These are phyloP conservation scores for Cyclophora punctaria DNA, from an alignment of 2,888 invertebrate genomes.

Conservation along the genomic window DNA sequence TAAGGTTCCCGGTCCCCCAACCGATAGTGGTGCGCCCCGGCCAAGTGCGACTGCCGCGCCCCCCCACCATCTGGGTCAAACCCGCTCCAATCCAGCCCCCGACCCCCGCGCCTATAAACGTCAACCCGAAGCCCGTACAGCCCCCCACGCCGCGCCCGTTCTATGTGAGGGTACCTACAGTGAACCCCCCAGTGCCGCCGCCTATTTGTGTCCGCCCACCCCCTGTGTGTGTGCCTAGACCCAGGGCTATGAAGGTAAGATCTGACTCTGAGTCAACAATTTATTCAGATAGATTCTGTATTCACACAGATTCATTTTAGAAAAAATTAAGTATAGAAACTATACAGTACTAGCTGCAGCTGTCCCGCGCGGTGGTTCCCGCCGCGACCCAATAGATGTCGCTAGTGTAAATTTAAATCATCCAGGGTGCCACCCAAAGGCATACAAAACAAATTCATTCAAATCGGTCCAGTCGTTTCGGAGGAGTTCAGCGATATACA, in stretches of 20 bases:
- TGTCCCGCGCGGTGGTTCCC: too few species aligned
- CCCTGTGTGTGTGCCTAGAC: slow-evolving; percentile 37
- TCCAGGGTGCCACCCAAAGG: too few species aligned
- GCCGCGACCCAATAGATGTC: too few species aligned
- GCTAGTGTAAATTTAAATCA: too few species aligned
- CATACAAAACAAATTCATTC: too few species aligned
- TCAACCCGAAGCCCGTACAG: slow-evolving; percentile 37
- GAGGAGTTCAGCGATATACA: too few species aligned
- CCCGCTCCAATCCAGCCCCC: slow-evolving; percentile 45
- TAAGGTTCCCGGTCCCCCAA: slow-evolving; percentile 39
- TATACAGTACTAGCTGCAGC: too few species aligned
- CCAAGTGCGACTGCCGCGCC: slow-evolving; percentile 31
- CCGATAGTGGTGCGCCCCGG: slow-evolving; percentile 49
- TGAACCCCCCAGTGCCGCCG: slow-evolving; percentile 36
- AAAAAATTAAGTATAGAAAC: too few species aligned
- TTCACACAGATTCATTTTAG: too few species aligned
- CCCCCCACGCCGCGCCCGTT: slow-evolving; percentile 40
- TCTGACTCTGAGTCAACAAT: too few species aligned
- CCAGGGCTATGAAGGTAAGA: slow-evolving; percentile 40
- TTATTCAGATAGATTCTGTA: too few species aligned
- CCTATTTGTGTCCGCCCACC: slow-evolving; percentile 45
- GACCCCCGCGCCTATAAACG: slow-evolving; percentile 35
- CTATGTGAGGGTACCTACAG: slow-evolving; percentile 38
- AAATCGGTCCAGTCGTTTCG: too few species aligned
- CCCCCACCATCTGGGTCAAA: slow-evolving; percentile 41